Evolutionary conservation across 1,140 invertebrate species (phyloP).

Genomic region (Cyclargus thomasi): DNA sequence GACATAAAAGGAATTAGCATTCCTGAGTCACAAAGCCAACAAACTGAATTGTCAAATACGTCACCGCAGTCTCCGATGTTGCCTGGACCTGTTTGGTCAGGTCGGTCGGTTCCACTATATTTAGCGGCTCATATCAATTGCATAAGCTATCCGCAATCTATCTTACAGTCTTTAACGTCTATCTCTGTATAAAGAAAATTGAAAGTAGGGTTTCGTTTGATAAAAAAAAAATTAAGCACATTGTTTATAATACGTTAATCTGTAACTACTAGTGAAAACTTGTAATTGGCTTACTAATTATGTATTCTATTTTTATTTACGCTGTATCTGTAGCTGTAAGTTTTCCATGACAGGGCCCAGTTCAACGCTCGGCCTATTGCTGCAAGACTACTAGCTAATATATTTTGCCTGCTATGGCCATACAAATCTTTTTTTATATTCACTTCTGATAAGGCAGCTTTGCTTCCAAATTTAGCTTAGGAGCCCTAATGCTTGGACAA

Average conservation of each 20-base stretch:
- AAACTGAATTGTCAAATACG: neutral
- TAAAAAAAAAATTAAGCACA: too few relatives aligned
- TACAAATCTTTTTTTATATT: neutral
- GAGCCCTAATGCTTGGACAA: too few relatives aligned
- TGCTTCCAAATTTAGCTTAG: too few relatives aligned
- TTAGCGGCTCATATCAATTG: neutral
- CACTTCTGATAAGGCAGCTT: too few relatives aligned
- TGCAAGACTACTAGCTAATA: neutral
- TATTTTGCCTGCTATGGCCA: neutral
- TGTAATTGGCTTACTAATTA: too few relatives aligned
- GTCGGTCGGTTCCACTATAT: neutral
- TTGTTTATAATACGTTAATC: too few relatives aligned
- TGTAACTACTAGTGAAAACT: too few relatives aligned
- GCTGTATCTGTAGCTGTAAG: too few relatives aligned
- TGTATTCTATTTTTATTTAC: too few relatives aligned
- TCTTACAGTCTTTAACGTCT: neutral
- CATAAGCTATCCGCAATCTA: neutral
- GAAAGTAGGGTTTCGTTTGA: too few relatives aligned
- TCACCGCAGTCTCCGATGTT: neutral
- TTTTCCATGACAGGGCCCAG: neutral
- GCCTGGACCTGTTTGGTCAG: neutral
- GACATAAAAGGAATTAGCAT: too few relatives aligned
- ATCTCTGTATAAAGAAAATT: neutral
- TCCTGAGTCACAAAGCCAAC: too few relatives aligned
- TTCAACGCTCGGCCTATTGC: neutral